phyloP scores from a whole-genome alignment of 37 sponge, comb jelly and placozoan genomes.

The Aplysina aerophoba region DNA sequence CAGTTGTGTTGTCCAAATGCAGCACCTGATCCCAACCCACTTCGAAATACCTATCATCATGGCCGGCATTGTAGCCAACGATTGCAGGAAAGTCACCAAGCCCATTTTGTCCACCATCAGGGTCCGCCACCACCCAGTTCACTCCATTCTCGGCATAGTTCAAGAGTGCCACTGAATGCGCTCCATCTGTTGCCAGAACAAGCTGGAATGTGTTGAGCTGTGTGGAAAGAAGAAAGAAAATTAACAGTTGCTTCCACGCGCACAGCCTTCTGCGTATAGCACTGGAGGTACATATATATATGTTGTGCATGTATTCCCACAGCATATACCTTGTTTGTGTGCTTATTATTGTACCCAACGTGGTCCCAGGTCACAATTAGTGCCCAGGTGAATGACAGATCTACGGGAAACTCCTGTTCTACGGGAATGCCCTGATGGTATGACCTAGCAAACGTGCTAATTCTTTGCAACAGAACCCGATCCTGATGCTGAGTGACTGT shows the following conservation, averaged over 20 bases:
- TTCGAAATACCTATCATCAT: not conserved
- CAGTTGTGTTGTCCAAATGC: not conserved
- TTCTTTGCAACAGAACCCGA: not conserved
- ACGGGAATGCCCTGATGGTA: not conserved
- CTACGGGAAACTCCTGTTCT: not conserved
- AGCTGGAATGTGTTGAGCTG: constrained; percentile 12
- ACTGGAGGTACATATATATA: no score
- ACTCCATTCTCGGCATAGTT: not conserved
- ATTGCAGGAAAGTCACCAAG: not conserved
- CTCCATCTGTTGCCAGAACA: not conserved
- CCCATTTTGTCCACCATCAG: not conserved
- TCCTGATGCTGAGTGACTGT: not conserved
- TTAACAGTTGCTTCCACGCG: no score
- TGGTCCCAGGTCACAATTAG: not conserved
- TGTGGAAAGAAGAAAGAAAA: not conserved
- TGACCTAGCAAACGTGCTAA: not conserved
- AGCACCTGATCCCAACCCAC: not conserved
- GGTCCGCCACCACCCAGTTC: not conserved
- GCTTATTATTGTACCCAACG: not conserved
- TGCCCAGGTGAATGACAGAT: not conserved
- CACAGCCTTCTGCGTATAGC: no score
- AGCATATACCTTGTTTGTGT: constrained; percentile 7
- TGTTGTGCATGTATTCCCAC: no score
- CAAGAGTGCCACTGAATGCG: not conserved
- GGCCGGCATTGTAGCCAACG: not conserved